A percentile compares a stretch with the other conserved stretches of the same genome.
phyloP scores from a whole-genome alignment of 2,888 invertebrate species.

The Gastracanthus pulcherrimus region DNA sequence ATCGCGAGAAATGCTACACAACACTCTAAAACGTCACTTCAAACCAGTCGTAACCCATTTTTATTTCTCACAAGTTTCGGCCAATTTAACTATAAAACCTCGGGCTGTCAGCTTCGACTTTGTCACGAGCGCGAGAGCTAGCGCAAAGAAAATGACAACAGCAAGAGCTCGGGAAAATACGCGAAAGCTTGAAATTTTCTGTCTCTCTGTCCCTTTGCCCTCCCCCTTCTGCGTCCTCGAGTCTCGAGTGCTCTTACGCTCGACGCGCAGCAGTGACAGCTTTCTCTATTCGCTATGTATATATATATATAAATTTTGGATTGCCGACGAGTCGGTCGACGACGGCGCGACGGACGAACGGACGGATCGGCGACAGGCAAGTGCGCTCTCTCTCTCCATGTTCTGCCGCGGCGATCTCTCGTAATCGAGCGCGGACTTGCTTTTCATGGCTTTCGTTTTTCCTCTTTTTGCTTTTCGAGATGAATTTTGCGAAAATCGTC shows the following conservation, averaged over 20 bases:
- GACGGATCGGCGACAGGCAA: not conserved
- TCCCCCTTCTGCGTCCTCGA: slow-evolving; percentile 17
- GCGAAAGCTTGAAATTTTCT: not conserved
- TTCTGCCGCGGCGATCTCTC: not conserved
- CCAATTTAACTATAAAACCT: not conserved
- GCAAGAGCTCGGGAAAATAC: slow-evolving; percentile 22
- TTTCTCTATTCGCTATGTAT: not conserved
- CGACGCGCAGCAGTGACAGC: slow-evolving; percentile 27
- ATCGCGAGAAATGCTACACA: no score
- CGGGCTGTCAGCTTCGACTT: not conserved
- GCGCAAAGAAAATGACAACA: not conserved
- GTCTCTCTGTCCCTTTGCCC: not conserved
- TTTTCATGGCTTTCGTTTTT: no score
- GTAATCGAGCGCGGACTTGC: not conserved
- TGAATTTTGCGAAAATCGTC: no score
- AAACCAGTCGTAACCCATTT: not conserved
- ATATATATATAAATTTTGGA: slow-evolving; percentile 41
- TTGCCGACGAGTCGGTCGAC: not conserved
- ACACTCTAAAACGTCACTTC: no score
- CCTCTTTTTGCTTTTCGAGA: not conserved
- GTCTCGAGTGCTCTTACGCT: slow-evolving; percentile 21
- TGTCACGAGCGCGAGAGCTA: not conserved
- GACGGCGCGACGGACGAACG: not conserved
- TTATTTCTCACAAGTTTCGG: not conserved
- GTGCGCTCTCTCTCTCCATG: not conserved